Base-by-base conservation (phyloP, 92 coral and sea anemone species). In the Epizoanthus rinbou region DNA sequence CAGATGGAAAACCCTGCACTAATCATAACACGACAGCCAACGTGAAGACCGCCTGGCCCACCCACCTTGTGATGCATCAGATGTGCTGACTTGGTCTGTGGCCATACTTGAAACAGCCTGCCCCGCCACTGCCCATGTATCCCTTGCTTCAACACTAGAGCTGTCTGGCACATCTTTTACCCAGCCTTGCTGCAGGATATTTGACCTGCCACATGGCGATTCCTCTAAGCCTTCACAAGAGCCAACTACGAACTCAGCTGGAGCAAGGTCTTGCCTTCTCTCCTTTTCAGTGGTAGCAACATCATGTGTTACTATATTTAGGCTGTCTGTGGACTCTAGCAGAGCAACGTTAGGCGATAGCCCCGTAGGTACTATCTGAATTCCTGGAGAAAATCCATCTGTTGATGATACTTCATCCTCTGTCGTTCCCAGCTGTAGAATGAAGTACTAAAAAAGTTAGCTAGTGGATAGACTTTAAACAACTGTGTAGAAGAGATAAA, bases 341-440 rank as follows among this genome's bases (percentile, higher is more conserved):
- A 89, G 89, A 57, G 91, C 72, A 69, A 47, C 71, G 24, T 86
- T 64, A 21, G 91, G 93, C 53, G 88, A 85, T 25, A 85, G 11
- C 16, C 74, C 88, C 2, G 79, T 82, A 0, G 87, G 22, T 5
- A 37, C 71, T 21, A 69, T 65, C 18, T 24, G 88, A n/a, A 80
- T 73, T 8, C 45, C 69, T 10, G 52, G 33, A 31, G 70, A 64
- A 9, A 10, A 10, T 39, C 80, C 90, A n/a, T 70, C 85, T 15
- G 79, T 59, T 11, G 70, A 83, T 18, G 37, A 50, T 16, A 43
- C 56, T 22, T 69, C 35, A 21, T 78, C 65, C 22, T 89, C 93
- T 17, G 73, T 21, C 52, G 79, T 83, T 64, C 74, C 52, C 21
- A 78, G 71, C 82, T 78, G 82, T 57, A 62, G 18, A 9, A 5